A percentile compares a stretch with the other conserved stretches of the same genome.
Conservation (phyloP, 2,888 invertebrate species). For the Glyphotaelius pellucidus region DNA sequence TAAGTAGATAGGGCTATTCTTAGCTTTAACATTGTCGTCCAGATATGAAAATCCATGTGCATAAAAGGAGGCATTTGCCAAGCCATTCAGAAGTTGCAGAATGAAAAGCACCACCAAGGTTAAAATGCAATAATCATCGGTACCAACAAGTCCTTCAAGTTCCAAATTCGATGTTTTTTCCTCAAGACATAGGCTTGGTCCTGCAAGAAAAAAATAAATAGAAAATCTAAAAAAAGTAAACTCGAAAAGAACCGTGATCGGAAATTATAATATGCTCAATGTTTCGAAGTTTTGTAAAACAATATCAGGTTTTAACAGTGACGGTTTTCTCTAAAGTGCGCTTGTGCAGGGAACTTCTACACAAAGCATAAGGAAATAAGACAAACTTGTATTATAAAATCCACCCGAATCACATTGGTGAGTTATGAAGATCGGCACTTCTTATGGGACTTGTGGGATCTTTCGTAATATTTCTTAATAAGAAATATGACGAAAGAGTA, state of each 20-base stretch:
- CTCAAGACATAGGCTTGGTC: conserved; percentile 66
- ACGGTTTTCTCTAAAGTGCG: too few relatives aligned
- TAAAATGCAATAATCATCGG: conserved; percentile 57
- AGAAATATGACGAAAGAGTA: too few relatives aligned
- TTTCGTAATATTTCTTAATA: too few relatives aligned
- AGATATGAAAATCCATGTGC: conserved; percentile 79
- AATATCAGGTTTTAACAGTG: too few relatives aligned
- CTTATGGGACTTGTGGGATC: too few relatives aligned
- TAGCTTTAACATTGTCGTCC: conserved; percentile 78
- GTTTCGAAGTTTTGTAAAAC: too few relatives aligned
- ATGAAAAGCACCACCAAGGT: conserved; percentile 74
- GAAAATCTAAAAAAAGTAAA: not conserved
- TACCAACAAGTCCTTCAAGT: conserved; percentile 63
- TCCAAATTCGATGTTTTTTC: conserved; percentile 27
- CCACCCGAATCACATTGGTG: too few relatives aligned
- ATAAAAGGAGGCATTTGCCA: conserved; percentile 75
- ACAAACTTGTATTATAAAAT: too few relatives aligned
- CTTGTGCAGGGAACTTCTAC: too few relatives aligned
- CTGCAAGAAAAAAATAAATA: conserved; percentile 32
- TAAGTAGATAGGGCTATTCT: conserved; percentile 75
- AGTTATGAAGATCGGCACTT: too few relatives aligned
- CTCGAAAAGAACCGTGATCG: not conserved
- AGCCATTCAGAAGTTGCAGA: conserved; percentile 74
- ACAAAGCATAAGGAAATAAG: too few relatives aligned
- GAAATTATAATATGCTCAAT: not conserved